Evolutionary conservation across 1,140 invertebrate genomes (phyloP).

Genomic region (Temnothorax curvispinosus): DNA sequence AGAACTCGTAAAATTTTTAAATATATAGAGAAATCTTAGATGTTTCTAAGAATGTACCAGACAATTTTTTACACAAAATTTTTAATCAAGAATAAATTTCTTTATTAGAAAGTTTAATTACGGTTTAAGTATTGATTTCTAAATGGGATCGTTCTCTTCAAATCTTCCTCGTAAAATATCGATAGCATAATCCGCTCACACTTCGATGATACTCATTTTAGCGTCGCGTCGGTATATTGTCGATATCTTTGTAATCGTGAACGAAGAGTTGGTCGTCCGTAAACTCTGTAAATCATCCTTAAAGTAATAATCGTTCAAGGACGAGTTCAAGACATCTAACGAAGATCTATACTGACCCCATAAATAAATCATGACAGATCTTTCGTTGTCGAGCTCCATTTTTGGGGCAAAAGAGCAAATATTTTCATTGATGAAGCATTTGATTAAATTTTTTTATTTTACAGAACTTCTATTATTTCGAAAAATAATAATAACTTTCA

Average conservation of each 20-base stretch:
- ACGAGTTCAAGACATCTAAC: not conserved
- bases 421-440: not conserved
- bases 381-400: not conserved
- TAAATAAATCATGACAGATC: constrained; percentile 50
- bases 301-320: constrained; percentile 49
- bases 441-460: not conserved
- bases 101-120: constrained; percentile 14
- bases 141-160: not conserved
- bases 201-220: constrained; percentile 12
- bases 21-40: not conserved
- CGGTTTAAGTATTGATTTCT: not conserved
- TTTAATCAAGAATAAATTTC: not conserved
- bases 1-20: not conserved
- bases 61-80: not conserved
- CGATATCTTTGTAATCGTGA: constrained; percentile 58
- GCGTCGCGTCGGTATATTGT: not conserved
- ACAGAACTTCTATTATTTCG: not conserved
- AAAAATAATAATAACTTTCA: not conserved
- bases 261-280: constrained; percentile 20
- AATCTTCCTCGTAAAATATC: not conserved
- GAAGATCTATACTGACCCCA: constrained; percentile 21
- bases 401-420: not conserved
- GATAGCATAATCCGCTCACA: not conserved
- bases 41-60: not conserved
- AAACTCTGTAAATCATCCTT: constrained; percentile 66